These are phyloP conservation scores for Pavo muticus DNA, from an alignment of 2,113 vertebrate genomes.

Conservation along the genomic window DNA sequence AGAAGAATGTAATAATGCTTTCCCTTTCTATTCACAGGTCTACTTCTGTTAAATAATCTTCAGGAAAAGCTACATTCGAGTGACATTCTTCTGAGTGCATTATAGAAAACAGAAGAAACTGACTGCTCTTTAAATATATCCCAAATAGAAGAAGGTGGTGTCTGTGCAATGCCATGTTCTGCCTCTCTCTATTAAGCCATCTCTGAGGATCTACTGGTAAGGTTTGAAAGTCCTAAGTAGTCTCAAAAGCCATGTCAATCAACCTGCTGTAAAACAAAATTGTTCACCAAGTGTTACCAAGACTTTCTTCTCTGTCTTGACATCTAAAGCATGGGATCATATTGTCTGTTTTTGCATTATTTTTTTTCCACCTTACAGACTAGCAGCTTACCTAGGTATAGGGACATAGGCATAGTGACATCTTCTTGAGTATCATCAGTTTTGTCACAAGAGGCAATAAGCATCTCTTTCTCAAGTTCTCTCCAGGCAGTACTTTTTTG, in stretches of 20 bases:
- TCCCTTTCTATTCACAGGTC: not conserved
- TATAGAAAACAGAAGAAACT: not conserved
- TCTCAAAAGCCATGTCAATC: not conserved
- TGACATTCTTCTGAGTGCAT: not conserved
- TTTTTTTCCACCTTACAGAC: not conserved
- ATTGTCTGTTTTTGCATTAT: not conserved
- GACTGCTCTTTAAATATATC: not conserved
- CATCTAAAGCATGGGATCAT: rapidly evolving
- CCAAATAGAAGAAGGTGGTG: not conserved
- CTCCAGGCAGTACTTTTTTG: not conserved
- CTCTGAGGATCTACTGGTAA: not conserved
- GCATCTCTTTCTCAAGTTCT: not conserved
- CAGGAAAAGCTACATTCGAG: not conserved
- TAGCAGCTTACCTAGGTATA: not conserved
- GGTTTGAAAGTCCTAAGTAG: not conserved
- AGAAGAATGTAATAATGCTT: not conserved
- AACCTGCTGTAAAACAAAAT: not conserved
- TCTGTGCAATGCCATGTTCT: not conserved
- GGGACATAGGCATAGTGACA: not conserved
- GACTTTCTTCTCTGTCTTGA: not conserved
- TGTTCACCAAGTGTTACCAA: not conserved
- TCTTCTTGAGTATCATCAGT: not conserved
- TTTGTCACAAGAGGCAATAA: not conserved
- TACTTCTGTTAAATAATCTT: not conserved
- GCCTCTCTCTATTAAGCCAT: not conserved